phyloP scores from a whole-genome alignment of 1,140 invertebrate genomes.

The Zaprionus nigranus region DNA sequence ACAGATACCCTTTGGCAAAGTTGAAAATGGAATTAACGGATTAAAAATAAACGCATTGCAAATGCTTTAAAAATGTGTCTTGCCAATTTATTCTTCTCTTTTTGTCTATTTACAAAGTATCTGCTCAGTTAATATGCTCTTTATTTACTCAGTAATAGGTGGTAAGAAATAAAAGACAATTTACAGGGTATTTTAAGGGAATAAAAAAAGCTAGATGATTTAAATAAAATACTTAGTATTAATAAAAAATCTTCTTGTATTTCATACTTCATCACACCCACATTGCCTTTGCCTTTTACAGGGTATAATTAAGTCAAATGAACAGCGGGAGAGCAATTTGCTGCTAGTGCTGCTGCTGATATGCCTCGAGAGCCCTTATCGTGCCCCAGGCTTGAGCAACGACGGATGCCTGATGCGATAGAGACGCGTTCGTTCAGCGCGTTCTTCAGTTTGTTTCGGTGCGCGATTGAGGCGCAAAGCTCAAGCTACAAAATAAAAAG shows the following conservation, averaged over 20 bases:
- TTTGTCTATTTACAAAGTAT: not conserved
- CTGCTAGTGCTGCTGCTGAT: conserved; percentile 39
- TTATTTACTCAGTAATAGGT: no score
- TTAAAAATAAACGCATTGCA: not conserved
- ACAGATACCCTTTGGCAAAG: not conserved
- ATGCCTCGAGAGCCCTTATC: conserved; percentile 59
- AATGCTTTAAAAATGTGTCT: not conserved
- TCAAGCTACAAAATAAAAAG: not conserved
- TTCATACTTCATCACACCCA: not conserved
- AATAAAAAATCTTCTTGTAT: no score
- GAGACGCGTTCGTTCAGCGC: conserved; percentile 16
- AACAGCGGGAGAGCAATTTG: conserved; percentile 59
- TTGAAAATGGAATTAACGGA: not conserved
- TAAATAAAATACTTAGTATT: no score
- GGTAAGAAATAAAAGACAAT: no score
- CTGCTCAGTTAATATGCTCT: not conserved
- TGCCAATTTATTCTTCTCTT: not conserved
- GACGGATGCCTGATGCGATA: conserved; percentile 27
- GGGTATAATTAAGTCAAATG: conserved; percentile 34
- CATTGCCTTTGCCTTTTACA: not conserved
- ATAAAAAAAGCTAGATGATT: no score
- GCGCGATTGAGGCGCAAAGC: conserved; percentile 13
- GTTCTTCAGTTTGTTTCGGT: conserved; percentile 43
- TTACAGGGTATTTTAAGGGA: no score
- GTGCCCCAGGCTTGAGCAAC: conserved; percentile 28